These are phyloP conservation scores for Pedicia rivosa DNA, from an alignment of 2,888 invertebrate species.

Conservation along the genomic window DNA sequence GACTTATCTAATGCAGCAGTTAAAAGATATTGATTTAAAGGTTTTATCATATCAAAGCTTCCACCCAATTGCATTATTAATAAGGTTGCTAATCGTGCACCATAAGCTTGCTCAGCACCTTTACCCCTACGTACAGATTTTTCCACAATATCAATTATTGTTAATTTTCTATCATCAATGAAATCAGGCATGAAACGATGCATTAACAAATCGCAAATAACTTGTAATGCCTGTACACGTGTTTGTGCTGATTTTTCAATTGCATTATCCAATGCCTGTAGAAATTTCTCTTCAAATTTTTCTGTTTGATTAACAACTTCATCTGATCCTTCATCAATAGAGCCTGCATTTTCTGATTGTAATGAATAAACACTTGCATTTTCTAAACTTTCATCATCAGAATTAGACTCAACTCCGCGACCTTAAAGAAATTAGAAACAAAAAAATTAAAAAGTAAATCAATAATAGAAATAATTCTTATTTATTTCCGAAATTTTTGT, in stretches of 20 bases:
- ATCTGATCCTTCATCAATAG: slow-evolving; percentile 43
- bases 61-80: slow-evolving; percentile 69
- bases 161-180: slow-evolving; percentile 58
- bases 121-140: slow-evolving; percentile 69
- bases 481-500: no score
- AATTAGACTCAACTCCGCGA: slow-evolving; percentile 41
- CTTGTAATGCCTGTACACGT: slow-evolving; percentile 52
- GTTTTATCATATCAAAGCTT: slow-evolving; percentile 49
- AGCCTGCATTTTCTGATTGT: slow-evolving; percentile 47
- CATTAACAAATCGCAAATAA: slow-evolving; percentile 56
- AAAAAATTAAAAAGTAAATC: neutral
- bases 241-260: slow-evolving; percentile 80
- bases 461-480: neutral
- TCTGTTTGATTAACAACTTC: slow-evolving; percentile 39
- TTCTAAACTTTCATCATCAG: slow-evolving; percentile 67
- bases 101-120: slow-evolving; percentile 65
- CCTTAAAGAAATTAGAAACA: slow-evolving; percentile 15
- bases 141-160: slow-evolving; percentile 68
- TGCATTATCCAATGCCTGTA: slow-evolving; percentile 73
- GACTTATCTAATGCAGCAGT: slow-evolving; percentile 59
- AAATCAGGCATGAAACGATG: slow-evolving; percentile 64
- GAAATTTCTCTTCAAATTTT: slow-evolving; percentile 72
- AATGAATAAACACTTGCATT: slow-evolving; percentile 68
- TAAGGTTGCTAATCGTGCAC: slow-evolving; percentile 64
- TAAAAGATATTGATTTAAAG: slow-evolving; percentile 55